A percentile compares a stretch with the other conserved stretches of the same genome.
phyloP scores from a whole-genome alignment of 2,888 invertebrate species.

The Sphinx pinastri region DNA sequence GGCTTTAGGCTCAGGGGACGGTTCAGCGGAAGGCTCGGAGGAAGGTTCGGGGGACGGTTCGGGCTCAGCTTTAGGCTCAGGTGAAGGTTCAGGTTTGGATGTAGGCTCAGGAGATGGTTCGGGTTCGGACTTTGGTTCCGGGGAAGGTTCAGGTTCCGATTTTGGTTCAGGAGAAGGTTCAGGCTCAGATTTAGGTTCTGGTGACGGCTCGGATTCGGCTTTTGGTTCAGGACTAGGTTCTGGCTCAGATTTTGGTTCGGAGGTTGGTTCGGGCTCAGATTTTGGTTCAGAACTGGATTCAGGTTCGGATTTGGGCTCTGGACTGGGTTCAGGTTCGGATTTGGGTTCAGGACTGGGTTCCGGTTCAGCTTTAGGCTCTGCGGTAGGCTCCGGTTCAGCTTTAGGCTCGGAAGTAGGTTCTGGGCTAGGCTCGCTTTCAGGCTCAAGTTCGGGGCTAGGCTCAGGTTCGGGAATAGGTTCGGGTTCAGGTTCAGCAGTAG shows the following conservation, averaged over 20 bases:
- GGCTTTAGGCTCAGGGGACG: constrained; percentile 63
- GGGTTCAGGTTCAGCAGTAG: constrained; percentile 42
- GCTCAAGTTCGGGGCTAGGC: constrained; percentile 50
- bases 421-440: constrained; percentile 45
- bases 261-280: constrained; percentile 46
- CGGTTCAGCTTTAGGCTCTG: constrained; percentile 58
- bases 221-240: constrained; percentile 35
- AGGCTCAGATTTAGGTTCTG: constrained; percentile 10
- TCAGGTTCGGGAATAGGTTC: constrained; percentile 49
- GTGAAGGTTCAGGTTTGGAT: constrained; percentile 66
- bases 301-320: constrained; percentile 60
- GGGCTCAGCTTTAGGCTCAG: constrained; percentile 65
- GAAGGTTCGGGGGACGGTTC: constrained; percentile 62
- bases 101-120: constrained; percentile 55
- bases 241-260: constrained; percentile 45
- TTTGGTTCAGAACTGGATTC: constrained; percentile 51
- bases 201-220: too few species aligned
- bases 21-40: constrained; percentile 63
- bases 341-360: constrained; percentile 51
- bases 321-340: constrained; percentile 45
- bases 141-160: constrained; percentile 56
- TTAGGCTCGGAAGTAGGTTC: constrained; percentile 46
- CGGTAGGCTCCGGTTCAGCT: constrained; percentile 43
- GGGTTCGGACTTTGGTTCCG: constrained; percentile 66
- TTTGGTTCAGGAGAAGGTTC: constrained; percentile 53